Percentiles rank a stretch among this genome's conserved stretches.
Evolutionary conservation across 2,888 invertebrate genomes (phyloP).

Genomic region (Athrips mouffetella): DNA sequence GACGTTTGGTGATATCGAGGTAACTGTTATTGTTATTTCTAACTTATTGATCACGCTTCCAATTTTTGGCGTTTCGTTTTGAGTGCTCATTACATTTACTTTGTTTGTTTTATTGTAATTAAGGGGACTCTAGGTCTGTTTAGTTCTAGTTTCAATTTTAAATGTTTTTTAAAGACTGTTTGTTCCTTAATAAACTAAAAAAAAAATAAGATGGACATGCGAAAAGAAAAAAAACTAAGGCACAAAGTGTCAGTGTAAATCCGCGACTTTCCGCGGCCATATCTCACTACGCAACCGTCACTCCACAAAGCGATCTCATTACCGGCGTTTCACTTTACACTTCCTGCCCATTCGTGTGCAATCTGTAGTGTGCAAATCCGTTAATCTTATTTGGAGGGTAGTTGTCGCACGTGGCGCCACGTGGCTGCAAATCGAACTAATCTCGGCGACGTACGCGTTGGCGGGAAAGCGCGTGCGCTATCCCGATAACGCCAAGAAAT

Average conservation of each 20-base stretch:
- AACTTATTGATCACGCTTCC: no score
- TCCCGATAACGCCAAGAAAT: slow-evolving; percentile 73
- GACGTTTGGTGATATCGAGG: no score
- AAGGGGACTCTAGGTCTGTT: no score
- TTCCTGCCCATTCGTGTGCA: slow-evolving; percentile 77
- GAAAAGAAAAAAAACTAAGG: neutral
- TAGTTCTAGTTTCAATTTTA: no score
- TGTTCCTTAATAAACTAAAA: no score
- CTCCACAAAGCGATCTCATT: slow-evolving; percentile 70
- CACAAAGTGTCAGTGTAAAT: neutral
- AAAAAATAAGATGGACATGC: no score
- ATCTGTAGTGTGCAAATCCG: slow-evolving; percentile 78
- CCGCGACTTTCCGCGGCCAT: slow-evolving; percentile 16
- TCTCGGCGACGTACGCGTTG: slow-evolving; percentile 70
- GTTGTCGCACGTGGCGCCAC: slow-evolving; percentile 69
- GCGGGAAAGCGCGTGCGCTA: slow-evolving; percentile 68
- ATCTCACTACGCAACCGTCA: slow-evolving; percentile 42
- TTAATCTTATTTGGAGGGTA: slow-evolving; percentile 74
- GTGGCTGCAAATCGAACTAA: slow-evolving; percentile 74
- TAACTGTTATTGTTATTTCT: no score
- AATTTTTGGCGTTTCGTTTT: no score
- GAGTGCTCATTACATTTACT: no score
- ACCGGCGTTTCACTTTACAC: slow-evolving; percentile 77
- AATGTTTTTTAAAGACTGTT: no score
- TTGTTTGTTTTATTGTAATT: no score